These are phyloP conservation scores for Deroplatys truncata DNA, from an alignment of 2,888 invertebrate species.

Conservation along the genomic window DNA sequence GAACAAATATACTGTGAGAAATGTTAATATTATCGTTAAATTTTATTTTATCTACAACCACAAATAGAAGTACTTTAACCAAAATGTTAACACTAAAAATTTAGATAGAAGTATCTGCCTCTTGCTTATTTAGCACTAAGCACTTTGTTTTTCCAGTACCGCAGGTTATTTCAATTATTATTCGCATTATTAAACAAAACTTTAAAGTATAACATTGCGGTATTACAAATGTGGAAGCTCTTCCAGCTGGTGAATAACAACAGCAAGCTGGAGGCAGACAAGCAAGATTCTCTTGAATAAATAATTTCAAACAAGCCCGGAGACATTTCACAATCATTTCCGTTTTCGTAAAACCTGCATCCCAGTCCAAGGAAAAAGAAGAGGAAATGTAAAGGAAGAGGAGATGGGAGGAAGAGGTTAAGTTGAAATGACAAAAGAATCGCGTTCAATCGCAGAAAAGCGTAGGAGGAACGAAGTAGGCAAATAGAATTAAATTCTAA, in stretches of 20 bases:
- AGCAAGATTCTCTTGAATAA: not conserved
- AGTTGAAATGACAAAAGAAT: constrained; percentile 16
- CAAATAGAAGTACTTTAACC: no score
- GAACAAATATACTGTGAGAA: no score
- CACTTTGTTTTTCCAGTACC: not conserved
- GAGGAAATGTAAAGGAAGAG: not conserved
- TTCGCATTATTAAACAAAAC: not conserved
- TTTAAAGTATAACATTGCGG: not conserved
- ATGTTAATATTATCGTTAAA: no score
- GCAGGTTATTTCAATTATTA: not conserved
- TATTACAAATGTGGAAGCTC: not conserved
- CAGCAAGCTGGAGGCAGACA: not conserved
- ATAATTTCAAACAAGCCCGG: not conserved
- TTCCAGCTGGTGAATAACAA: not conserved
- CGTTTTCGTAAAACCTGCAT: not conserved
- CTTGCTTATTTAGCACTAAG: not conserved
- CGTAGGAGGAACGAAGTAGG: constrained; percentile 19
- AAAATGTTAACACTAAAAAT: no score
- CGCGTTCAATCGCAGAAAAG: constrained; percentile 6
- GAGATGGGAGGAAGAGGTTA: not conserved
- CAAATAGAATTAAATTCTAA: constrained; percentile 25
- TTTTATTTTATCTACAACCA: no score
- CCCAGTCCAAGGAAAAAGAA: not conserved
- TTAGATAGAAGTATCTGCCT: no score
- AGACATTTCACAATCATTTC: not conserved